Conservation (phyloP, 2,888 invertebrate genomes). For the Ametastegia equiseti region DNA sequence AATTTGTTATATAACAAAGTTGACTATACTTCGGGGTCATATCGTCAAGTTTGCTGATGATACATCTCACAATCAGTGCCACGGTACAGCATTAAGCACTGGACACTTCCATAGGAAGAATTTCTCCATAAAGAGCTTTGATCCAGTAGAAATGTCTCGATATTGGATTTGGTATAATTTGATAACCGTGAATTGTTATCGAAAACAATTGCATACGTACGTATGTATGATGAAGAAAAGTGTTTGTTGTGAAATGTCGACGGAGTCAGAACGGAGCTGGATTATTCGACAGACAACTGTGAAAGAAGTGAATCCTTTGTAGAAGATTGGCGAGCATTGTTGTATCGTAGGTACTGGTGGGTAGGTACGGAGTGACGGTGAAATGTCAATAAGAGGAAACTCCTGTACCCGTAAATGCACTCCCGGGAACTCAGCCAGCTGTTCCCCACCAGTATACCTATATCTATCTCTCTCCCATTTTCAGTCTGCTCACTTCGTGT, state of each 20-base stretch:
- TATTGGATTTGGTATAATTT: too few relatives aligned
- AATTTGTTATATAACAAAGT: too few relatives aligned
- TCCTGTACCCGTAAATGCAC: slow-evolving; percentile 75
- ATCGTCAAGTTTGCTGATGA: too few relatives aligned
- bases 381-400: slow-evolving; percentile 73
- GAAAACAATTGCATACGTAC: too few relatives aligned
- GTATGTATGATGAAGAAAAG: background rate
- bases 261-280: background rate
- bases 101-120: too few relatives aligned
- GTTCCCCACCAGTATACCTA: slow-evolving; percentile 65
- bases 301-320: slow-evolving; percentile 35
- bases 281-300: slow-evolving; percentile 28
- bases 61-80: too few relatives aligned
- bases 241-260: background rate
- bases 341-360: slow-evolving; percentile 32
- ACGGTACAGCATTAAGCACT: too few relatives aligned
- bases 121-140: too few relatives aligned
- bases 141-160: too few relatives aligned
- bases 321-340: slow-evolving; percentile 43
- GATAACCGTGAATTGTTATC: too few relatives aligned
- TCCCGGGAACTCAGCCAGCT: slow-evolving; percentile 75
- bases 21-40: too few relatives aligned
- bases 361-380: slow-evolving; percentile 35
- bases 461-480: slow-evolving; percentile 61
- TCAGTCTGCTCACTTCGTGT: slow-evolving; percentile 52